Conservation (phyloP, 1,140 invertebrate species). For the Atta texana region DNA sequence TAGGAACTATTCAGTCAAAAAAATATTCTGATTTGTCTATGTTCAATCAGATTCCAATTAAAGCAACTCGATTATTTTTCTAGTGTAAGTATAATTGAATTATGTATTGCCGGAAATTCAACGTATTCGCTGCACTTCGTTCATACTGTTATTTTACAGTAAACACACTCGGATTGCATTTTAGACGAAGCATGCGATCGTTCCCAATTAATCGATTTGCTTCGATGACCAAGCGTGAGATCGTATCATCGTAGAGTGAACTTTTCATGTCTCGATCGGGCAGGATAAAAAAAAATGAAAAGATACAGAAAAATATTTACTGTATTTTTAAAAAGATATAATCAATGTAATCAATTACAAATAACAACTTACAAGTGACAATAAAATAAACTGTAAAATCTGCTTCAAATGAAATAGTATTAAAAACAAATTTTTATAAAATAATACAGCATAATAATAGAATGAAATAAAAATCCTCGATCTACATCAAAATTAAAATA, state of each 20-base stretch:
- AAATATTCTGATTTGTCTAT: too few species aligned
- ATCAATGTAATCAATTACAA: neutral
- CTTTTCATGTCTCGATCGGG: constrained; percentile 24
- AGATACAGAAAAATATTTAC: neutral
- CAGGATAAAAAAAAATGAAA: neutral
- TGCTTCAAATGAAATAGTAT: neutral
- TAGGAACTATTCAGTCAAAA: too few species aligned
- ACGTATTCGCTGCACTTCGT: constrained; percentile 3
- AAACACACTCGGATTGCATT: constrained; percentile 67
- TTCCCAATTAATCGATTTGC: constrained; percentile 81
- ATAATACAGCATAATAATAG: neutral
- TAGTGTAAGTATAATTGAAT: neutral
- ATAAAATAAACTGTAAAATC: neutral
- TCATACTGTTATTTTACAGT: constrained; percentile 53
- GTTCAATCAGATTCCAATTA: too few species aligned
- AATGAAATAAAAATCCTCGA: neutral
- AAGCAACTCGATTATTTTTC: too few species aligned
- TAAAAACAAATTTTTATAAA: neutral
- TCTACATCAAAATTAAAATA: neutral
- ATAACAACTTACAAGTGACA: neutral
- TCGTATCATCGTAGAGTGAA: constrained; percentile 62
- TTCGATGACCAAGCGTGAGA: constrained; percentile 77
- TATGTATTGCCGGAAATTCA: neutral
- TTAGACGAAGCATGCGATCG: constrained; percentile 72
- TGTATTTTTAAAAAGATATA: neutral